Base-by-base conservation (phyloP, 64 coral and sea anemone genomes). In the Orbicella faveolata region DNA sequence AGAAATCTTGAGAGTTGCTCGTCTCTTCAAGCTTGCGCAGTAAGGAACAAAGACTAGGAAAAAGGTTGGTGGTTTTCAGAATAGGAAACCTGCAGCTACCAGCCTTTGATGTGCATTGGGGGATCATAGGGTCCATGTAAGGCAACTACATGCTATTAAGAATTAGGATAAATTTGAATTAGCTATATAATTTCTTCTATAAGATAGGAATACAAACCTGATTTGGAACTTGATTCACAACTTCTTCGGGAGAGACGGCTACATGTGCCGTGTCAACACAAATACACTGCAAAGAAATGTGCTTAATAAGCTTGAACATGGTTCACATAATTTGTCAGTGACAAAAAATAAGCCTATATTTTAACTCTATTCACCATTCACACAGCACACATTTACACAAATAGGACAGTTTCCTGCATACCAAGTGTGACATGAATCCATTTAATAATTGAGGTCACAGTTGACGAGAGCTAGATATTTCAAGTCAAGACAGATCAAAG, bases 361-460 rank as follows among this genome's bases (percentile, higher is more conserved):
- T 9, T 0, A 34, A 20, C 20, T 9, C n/a, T 51, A 39, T 37
- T 77, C n/a, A 70, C n/a, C 4, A n/a, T n/a, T 26, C 67, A 70
- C 21, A 23, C 7, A 9, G 19, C 65, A 21, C 12, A 4, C 16
- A 68, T 76, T 76, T 44, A 20, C 3, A 54, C 36, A 79, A 33
- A 37, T 9, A 74, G 15, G 6, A 72, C 55, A 17, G 36, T 39
- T 73, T 20, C 35, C 4, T 75, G 78, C 89, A 15, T 75, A 91
- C 89, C 89, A 91, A 84, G 62, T 91, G 80, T 76, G 89, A 84
- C 89, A 91, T 91, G 80, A 84, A 91, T 91, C 89, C 89, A 91
- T 91, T 77, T 59, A 91, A n/a, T 19, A n/a, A 15, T 36, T 79
- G 35, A n/a, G 41, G 52, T n/a, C 69, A 70, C 12, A 30, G 30